A percentile compares a stretch with the other conserved stretches of the same genome.
Evolutionary conservation across 2,888 invertebrate genomes (phyloP).

Genomic region (Amphimallon solstitiale): DNA sequence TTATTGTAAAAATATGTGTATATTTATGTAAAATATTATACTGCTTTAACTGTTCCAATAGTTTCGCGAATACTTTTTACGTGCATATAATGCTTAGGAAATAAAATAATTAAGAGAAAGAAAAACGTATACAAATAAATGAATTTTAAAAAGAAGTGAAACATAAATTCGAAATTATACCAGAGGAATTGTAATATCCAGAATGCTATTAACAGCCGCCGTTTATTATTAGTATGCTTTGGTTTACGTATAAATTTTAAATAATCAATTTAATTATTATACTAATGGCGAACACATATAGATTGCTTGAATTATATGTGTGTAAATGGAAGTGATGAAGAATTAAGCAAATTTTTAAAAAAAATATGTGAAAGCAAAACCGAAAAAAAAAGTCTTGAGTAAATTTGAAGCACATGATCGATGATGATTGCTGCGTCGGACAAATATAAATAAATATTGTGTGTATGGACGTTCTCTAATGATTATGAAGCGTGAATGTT

Average conservation of each 20-base stretch:
- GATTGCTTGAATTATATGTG: constrained; percentile 30
- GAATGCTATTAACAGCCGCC: constrained; percentile 48
- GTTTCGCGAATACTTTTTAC: constrained; percentile 46
- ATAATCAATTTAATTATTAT: constrained; percentile 60
- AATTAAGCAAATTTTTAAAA: constrained; percentile 36
- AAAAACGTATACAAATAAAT: neutral
- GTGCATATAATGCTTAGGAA: neutral
- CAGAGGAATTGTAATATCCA: constrained; percentile 49
- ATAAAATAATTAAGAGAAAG: neutral
- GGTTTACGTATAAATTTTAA: constrained; percentile 52
- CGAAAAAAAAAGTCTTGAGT: too few relatives aligned
- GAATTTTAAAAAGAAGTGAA: constrained; percentile 34
- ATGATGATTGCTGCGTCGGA: constrained; percentile 34
- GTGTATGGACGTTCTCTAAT: constrained; percentile 47
- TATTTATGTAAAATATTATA: constrained; percentile 12
- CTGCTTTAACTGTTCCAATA: constrained; percentile 39
- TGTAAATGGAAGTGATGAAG: constrained; percentile 42
- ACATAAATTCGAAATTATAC: constrained; percentile 52
- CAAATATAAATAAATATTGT: constrained; percentile 57
- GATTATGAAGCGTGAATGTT: constrained; percentile 52
- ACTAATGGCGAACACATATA: constrained; percentile 63
- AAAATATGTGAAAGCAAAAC: constrained; percentile 53
- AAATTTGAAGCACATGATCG: too few relatives aligned
- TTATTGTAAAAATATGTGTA: constrained; percentile 14
- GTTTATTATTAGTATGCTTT: constrained; percentile 55